These are phyloP conservation scores for Ardeotis arabs DNA, from an alignment of 2,113 vertebrate genomes.

Conservation along the genomic window DNA sequence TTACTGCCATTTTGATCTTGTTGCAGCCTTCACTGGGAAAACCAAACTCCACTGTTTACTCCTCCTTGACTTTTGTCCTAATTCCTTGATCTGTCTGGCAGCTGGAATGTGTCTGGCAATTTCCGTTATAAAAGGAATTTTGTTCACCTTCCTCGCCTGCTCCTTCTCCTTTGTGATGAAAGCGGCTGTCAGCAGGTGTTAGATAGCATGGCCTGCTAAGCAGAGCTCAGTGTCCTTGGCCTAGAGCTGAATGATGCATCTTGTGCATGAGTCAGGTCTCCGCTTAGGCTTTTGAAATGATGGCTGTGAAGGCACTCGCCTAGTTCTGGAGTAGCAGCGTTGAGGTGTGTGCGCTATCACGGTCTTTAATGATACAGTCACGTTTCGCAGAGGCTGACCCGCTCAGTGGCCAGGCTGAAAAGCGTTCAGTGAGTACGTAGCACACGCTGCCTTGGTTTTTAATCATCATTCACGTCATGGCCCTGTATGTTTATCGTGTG, in stretches of 20 bases:
- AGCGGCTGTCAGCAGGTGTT: not conserved
- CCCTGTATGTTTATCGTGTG: not conserved
- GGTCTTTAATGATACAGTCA: not conserved
- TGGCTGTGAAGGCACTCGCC: accelerated
- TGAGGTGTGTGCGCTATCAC: not conserved
- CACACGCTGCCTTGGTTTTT: not conserved
- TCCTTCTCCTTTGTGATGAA: not conserved
- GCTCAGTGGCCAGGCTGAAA: not conserved
- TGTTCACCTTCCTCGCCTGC: not conserved
- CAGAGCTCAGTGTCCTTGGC: not conserved
- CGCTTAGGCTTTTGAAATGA: not conserved
- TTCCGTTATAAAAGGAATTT: not conserved
- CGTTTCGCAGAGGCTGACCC: not conserved
- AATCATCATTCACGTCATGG: accelerated
- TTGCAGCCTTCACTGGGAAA: not conserved
- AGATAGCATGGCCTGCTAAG: too few relatives aligned
- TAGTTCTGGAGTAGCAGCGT: not conserved
- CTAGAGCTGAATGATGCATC: not conserved
- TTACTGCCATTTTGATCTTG: not conserved
- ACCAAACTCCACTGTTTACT: not conserved
- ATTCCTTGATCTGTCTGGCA: not conserved
- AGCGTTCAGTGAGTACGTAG: not conserved
- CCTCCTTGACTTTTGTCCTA: not conserved
- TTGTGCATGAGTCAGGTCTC: not conserved
- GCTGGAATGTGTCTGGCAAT: not conserved